Evolutionary conservation across 2,888 invertebrate species (phyloP).

Genomic region (Trichogramma evanescens): DNA sequence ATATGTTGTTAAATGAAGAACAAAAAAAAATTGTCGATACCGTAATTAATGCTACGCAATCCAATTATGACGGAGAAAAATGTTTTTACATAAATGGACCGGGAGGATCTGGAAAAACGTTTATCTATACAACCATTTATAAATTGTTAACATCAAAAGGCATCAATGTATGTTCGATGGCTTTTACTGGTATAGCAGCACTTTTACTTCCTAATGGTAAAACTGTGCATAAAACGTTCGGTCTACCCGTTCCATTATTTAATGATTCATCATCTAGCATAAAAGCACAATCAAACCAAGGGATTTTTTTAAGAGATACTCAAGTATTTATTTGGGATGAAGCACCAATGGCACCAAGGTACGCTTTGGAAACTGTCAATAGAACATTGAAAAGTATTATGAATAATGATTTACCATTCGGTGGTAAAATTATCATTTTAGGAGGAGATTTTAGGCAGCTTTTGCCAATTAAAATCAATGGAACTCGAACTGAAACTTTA

Average conservation of each 20-base stretch:
- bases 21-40: constrained; percentile 24
- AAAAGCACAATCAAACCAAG: not conserved
- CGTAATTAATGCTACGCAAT: constrained; percentile 1
- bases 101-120: too few species aligned
- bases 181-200: constrained; percentile 24
- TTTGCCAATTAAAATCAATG: constrained; percentile 12
- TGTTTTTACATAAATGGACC: too few species aligned
- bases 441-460: constrained; percentile 15
- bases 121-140: too few species aligned
- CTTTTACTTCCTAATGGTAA: constrained; percentile 34
- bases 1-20: constrained; percentile 19
- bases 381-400: constrained; percentile 26
- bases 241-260: constrained; percentile 2
- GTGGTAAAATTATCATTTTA: constrained; percentile 13
- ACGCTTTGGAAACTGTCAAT: constrained; percentile 25
- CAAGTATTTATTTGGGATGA: constrained; percentile 15
- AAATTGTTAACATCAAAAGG: too few species aligned
- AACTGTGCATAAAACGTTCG: constrained; percentile 39
- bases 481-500: not conserved
- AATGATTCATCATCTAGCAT: constrained; percentile 12
- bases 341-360: constrained; percentile 18
- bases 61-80: not conserved
- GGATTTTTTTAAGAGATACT: not conserved
- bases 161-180: too few species aligned
- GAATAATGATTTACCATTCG: constrained; percentile 18